These are phyloP conservation scores for Hylaea fasciaria DNA, from an alignment of 2,888 invertebrate genomes.

Conservation along the genomic window DNA sequence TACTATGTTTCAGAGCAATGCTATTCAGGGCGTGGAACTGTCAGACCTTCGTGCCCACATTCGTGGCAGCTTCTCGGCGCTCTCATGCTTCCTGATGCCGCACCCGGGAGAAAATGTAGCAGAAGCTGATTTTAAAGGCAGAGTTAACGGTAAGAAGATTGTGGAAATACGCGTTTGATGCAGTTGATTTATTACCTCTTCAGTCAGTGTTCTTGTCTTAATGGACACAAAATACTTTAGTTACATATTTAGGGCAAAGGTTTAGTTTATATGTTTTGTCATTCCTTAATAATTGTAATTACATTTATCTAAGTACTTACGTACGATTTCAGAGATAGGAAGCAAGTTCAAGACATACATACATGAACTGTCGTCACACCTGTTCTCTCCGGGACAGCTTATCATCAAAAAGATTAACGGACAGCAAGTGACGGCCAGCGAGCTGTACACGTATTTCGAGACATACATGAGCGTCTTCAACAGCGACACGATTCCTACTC, in stretches of 20 bases:
- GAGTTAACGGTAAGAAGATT: slow-evolving; percentile 24
- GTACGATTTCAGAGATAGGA: slow-evolving; percentile 20
- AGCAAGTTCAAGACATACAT: slow-evolving; percentile 5
- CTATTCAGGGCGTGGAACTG: slow-evolving; percentile 16
- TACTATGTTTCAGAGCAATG: slow-evolving; percentile 19
- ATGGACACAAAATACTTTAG: no score
- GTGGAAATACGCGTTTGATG: no score
- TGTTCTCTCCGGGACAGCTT: slow-evolving; percentile 21
- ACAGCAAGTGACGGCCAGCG: slow-evolving; percentile 16
- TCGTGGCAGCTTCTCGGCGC: slow-evolving; percentile 19
- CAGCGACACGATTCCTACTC: slow-evolving; percentile 26
- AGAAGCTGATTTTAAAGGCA: slow-evolving; percentile 13
- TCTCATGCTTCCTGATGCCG: slow-evolving; percentile 35
- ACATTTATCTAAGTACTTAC: no score
- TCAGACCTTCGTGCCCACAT: slow-evolving; percentile 26
- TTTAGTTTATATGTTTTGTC: no score
- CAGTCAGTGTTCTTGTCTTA: no score
- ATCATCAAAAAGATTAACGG: slow-evolving; percentile 23
- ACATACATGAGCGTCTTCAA: slow-evolving; percentile 31
- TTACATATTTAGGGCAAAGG: no score
- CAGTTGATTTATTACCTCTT: no score
- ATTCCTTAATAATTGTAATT: no score
- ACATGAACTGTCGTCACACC: slow-evolving; percentile 15
- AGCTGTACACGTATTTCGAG: slow-evolving; percentile 24
- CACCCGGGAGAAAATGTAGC: slow-evolving; percentile 17